Evolutionary conservation across 2,113 vertebrate species (phyloP).

Genomic region (Lagopus muta): DNA sequence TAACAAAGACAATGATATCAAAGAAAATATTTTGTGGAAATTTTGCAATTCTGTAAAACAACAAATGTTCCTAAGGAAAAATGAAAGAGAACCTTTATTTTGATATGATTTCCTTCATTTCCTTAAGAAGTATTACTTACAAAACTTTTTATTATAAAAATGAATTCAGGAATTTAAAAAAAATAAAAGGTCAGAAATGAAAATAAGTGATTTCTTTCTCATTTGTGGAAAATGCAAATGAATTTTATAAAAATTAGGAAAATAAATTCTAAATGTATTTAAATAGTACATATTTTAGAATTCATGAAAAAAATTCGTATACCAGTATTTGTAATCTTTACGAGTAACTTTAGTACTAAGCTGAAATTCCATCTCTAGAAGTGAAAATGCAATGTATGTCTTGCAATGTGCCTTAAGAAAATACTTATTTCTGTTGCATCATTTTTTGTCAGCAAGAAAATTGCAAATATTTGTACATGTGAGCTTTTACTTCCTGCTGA

Average conservation of each 20-base stretch:
- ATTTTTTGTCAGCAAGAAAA: not conserved
- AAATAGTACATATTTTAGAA: not conserved
- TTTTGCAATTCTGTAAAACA: not conserved
- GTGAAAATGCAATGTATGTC: not conserved
- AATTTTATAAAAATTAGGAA: not conserved
- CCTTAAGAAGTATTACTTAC: not conserved
- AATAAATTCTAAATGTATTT: not conserved
- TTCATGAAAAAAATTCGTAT: not conserved
- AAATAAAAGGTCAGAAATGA: not conserved
- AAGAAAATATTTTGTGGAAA: not conserved
- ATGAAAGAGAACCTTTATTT: not conserved
- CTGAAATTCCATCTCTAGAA: not conserved
- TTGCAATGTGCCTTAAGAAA: not conserved
- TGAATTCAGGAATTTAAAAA: fast-evolving
- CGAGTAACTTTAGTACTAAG: not conserved
- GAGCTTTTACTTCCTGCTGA: not conserved
- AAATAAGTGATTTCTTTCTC: not conserved
- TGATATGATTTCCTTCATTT: not conserved
- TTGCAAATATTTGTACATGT: not conserved
- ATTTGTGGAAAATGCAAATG: not conserved
- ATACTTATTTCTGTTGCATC: fast-evolving
- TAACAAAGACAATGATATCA: not conserved
- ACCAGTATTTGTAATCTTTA: not conserved
- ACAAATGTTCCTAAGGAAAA: not conserved
- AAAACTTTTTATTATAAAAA: not conserved